Conservation (phyloP, 2,888 invertebrate genomes). For the Cataglyphis livida region DNA sequence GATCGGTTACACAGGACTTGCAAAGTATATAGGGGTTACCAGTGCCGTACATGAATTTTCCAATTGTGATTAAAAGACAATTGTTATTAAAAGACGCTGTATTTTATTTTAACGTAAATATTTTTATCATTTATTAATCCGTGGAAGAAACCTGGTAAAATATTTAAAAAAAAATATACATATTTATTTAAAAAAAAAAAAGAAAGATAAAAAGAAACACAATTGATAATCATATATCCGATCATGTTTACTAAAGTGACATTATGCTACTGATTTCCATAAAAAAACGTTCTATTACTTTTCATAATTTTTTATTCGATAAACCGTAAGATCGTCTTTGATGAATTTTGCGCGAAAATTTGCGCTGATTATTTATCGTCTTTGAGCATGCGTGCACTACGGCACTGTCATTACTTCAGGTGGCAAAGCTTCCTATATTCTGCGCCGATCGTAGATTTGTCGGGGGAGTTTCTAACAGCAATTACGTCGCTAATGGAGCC, state of each 20-base stretch:
- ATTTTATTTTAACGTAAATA: not conserved
- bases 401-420: slow-evolving; percentile 47
- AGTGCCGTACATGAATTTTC: slow-evolving; percentile 7
- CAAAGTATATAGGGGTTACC: slow-evolving; percentile 9
- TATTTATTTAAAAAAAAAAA: not conserved
- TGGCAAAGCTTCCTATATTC: slow-evolving; percentile 53
- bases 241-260: not conserved
- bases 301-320: not conserved
- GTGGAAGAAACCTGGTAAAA: not conserved
- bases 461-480: slow-evolving; percentile 81
- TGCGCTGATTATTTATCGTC: not conserved
- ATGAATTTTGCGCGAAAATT: slow-evolving; percentile 27
- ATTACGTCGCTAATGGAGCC: slow-evolving; percentile 81
- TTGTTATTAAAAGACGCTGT: not conserved
- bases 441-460: slow-evolving; percentile 80
- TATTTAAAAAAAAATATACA: not conserved
- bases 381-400: slow-evolving; percentile 20
- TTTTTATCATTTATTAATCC: not conserved
- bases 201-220: not conserved
- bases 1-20: slow-evolving; percentile 27
- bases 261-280: not conserved
- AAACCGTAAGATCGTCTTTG: not conserved
- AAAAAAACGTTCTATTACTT: not conserved
- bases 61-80: not conserved
- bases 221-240: not conserved